Evolutionary conservation across 2,888 invertebrate species (phyloP).

Genomic region (Tachina lurida): DNA sequence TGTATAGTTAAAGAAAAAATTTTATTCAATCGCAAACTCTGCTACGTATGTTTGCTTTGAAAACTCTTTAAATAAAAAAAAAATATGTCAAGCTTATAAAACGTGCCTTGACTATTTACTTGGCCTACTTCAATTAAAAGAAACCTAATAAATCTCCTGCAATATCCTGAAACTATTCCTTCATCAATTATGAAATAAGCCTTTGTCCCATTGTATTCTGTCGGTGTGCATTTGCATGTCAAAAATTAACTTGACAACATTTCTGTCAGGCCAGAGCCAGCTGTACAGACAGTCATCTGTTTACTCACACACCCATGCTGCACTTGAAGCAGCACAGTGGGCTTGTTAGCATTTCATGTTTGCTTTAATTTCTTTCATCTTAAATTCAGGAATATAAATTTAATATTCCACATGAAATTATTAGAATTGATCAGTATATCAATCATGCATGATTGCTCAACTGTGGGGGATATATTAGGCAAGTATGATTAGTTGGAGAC

Average conservation of each 20-base stretch:
- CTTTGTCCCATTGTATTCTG: neutral
- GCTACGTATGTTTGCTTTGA: neutral
- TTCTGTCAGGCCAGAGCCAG: neutral
- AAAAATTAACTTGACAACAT: conserved; percentile 25
- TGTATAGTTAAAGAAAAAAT: too few relatives aligned
- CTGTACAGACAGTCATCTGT: too few relatives aligned
- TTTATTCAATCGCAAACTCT: too few relatives aligned
- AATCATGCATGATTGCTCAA: too few relatives aligned
- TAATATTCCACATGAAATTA: too few relatives aligned
- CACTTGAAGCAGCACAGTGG: neutral
- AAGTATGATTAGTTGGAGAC: too few relatives aligned
- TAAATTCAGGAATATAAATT: too few relatives aligned
- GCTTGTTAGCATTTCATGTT: neutral
- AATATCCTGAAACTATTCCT: neutral
- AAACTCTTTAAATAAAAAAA: too few relatives aligned
- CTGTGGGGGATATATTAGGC: too few relatives aligned
- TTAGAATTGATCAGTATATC: too few relatives aligned
- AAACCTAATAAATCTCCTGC: neutral
- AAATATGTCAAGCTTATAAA: too few relatives aligned
- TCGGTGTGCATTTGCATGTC: neutral
- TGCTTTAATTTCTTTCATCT: too few relatives aligned
- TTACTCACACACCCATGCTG: neutral
- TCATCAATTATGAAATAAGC: conserved; percentile 9
- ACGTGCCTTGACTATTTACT: neutral
- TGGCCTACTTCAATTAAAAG: neutral